These are phyloP conservation scores for Syrphus vitripennis DNA, from an alignment of 2,888 invertebrate species.

Conservation along the genomic window DNA sequence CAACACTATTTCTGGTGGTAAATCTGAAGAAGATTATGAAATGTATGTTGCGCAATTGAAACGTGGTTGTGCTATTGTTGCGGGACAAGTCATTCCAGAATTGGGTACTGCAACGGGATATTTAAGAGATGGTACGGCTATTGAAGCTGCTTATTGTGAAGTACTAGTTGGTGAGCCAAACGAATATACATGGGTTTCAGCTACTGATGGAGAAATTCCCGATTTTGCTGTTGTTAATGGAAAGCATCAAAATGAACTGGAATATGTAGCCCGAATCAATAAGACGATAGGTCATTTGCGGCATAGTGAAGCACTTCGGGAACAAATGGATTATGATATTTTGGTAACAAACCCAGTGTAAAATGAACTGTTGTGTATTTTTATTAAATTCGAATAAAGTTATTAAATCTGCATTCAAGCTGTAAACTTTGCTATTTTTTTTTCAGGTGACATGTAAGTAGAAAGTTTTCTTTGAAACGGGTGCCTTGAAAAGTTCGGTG, in stretches of 20 bases:
- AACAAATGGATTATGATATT: neutral
- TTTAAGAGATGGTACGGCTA: neutral
- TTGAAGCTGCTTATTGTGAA: neutral
- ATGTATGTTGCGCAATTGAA: conserved; percentile 6
- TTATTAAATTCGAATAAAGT: no score
- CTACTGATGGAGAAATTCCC: conserved; percentile 7
- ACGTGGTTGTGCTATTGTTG: neutral
- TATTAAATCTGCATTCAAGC: no score
- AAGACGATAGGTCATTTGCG: neutral
- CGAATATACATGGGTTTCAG: neutral
- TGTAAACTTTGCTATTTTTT: no score
- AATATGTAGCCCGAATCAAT: neutral
- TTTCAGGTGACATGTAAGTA: no score
- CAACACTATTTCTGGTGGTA: conserved; percentile 4
- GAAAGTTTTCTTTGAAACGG: no score
- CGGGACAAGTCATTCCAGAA: neutral
- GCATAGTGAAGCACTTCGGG: neutral
- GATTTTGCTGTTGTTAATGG: conserved; percentile 3
- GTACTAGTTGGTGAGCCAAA: neutral
- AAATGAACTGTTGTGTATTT: no score
- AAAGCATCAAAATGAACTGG: neutral
- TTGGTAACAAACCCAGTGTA: neutral
- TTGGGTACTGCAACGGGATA: neutral
- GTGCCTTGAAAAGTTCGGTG: no score
- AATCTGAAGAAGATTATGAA: neutral